Percentiles rank a stretch among this genome's conserved stretches.
phyloP scores from a whole-genome alignment of 1,140 invertebrate species.

The Vollenhovia emeryi region DNA sequence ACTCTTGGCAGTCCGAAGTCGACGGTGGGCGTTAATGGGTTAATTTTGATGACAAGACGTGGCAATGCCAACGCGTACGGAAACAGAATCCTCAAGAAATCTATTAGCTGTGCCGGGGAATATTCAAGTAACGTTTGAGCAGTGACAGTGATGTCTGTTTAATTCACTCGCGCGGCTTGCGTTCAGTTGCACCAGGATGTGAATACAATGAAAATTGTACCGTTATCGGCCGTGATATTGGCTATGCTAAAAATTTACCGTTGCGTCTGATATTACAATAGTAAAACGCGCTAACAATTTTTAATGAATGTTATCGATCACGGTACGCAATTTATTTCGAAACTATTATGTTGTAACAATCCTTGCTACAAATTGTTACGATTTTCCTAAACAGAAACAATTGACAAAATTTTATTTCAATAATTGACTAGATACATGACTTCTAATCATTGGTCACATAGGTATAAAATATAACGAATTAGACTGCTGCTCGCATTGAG shows the following conservation, averaged over 20 bases:
- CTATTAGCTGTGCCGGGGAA: constrained; percentile 37
- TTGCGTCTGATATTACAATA: not conserved
- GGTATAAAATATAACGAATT: not conserved
- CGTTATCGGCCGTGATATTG: not conserved
- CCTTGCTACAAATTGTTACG: not conserved
- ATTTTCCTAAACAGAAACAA: not conserved
- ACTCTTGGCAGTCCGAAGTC: constrained; percentile 68
- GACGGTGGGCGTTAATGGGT: constrained; percentile 73
- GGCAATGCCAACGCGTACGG: constrained; percentile 61
- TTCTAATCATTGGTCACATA: not conserved
- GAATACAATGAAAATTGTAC: not conserved
- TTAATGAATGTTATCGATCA: not conserved
- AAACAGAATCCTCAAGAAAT: constrained; percentile 44
- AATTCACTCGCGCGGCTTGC: not conserved
- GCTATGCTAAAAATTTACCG: not conserved
- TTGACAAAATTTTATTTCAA: not conserved
- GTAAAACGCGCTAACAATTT: not conserved
- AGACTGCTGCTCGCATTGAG: constrained; percentile 6
- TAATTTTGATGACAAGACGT: constrained; percentile 73
- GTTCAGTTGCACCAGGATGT: not conserved
- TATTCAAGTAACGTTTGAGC: constrained; percentile 4
- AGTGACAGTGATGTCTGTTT: constrained; percentile 31
- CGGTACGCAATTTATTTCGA: too few relatives aligned
- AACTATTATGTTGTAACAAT: not conserved
- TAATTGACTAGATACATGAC: not conserved